Base-by-base conservation (phyloP, 2,113 vertebrate genomes). In the Corvus hawaiiensis region DNA sequence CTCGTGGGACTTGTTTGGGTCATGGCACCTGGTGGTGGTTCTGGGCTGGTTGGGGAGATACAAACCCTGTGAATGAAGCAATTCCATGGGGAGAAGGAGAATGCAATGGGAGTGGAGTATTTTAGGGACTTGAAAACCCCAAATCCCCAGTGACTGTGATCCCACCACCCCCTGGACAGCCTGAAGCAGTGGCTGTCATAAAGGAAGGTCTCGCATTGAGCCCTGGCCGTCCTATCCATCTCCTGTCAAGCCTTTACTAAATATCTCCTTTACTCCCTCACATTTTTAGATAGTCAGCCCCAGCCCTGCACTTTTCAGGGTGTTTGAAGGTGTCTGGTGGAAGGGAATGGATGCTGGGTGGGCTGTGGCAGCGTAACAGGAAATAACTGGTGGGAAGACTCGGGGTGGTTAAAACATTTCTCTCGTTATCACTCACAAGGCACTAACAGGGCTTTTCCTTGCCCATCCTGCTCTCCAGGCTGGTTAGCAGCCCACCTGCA, bases 161-260 rank as follows among this genome's bases (percentile, higher is more conserved):
- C 26, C 66, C 59, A 88, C 7, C 13, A n/a, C 1, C 3, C 21
- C 39, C 46, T 56, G 54, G 58, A 49, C 24, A 54, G 1, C 43
- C 56, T 76, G 44, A 43, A 51, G 8, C 19, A 10, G 39, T 9
- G 46, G n/a, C 30, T 52, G 14, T 20, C 37, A 32, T 5, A 24
- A 63, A 51, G 55, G 18, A 48, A 48, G 8, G 30, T 16, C 49
- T 81, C 0, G 0, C 12, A 28, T 6, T 67, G 54, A 80, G 27
- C 11, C 58, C 33, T 74, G 59, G 15, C 9, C 4, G 0, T 39
- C 13, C 30, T 35, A 3, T 3, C 48, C 13, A 15, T 28, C 20
- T 78, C 18, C 58, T 73, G 43, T 2, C 23, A 39, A 48, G 6
- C 15, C 35, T 56, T 81, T 28, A 9, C 35, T 43, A 43, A 77